phyloP scores from a whole-genome alignment of 2,113 vertebrate genomes.

The Lamprotornis superbus region DNA sequence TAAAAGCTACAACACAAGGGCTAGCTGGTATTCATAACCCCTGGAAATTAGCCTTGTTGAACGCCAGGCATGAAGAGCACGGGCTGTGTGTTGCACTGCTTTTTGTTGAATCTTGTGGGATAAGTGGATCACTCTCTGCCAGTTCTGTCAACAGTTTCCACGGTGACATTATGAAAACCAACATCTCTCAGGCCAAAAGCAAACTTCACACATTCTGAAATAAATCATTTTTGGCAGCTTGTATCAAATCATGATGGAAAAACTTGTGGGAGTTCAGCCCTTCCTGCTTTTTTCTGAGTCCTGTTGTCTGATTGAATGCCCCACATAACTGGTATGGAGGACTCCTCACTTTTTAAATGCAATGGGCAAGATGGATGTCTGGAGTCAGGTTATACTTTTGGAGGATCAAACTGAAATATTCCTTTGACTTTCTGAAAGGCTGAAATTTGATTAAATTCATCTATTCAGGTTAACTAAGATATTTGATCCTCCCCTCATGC shows the following conservation, averaged over 20 bases:
- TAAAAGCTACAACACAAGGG: not conserved
- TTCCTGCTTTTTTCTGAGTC: not conserved
- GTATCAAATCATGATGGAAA: not conserved
- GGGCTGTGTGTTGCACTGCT: not conserved
- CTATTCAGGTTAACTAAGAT: not conserved
- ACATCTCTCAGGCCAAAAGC: slow-evolving; percentile 1
- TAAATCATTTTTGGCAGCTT: slow-evolving; percentile 19
- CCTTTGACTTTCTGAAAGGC: not conserved
- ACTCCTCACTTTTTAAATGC: not conserved
- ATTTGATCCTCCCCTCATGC: not conserved
- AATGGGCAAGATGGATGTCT: not conserved
- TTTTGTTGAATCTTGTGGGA: not conserved
- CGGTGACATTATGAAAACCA: not conserved
- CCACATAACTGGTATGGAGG: not conserved
- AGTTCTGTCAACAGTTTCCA: slow-evolving; percentile 27
- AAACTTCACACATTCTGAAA: slow-evolving; percentile 41
- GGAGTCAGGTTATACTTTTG: not conserved
- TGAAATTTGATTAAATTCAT: not conserved
- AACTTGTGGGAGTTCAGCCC: not conserved
- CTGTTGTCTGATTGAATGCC: not conserved
- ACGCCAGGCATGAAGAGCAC: not conserved
- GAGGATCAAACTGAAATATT: not conserved
- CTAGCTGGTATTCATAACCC: not conserved
- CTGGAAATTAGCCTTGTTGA: not conserved
- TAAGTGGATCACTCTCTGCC: not conserved